phyloP scores from a whole-genome alignment of 2,888 invertebrate species.

The Oithona nana region DNA sequence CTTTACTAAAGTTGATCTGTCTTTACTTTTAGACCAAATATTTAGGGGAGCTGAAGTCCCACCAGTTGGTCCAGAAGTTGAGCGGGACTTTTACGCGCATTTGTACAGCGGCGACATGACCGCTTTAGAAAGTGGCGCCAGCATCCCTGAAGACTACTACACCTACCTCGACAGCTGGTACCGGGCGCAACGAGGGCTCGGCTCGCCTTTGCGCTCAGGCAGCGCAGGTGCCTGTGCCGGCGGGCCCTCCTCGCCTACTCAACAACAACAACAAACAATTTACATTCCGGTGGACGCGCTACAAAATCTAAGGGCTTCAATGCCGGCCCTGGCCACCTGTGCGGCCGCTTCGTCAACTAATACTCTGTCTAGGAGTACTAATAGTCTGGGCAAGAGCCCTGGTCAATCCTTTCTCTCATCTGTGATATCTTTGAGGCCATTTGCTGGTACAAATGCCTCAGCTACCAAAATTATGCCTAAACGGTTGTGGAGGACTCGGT shows the following conservation, averaged over 20 bases:
- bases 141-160: conserved; percentile 16
- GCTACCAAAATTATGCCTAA: conserved; percentile 43
- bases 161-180: conserved; percentile 16
- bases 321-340: conserved; percentile 1
- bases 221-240: conserved; percentile 20
- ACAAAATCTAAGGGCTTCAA: conserved; percentile 12
- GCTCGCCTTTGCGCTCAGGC: conserved; percentile 18
- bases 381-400: neutral
- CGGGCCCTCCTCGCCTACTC: neutral
- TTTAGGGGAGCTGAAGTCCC: neutral
- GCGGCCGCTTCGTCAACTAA: neutral
- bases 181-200: conserved; percentile 1
- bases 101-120: conserved; percentile 14
- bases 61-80: neutral
- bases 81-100: conserved; percentile 12
- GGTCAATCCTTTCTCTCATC: conserved; percentile 10
- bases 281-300: conserved; percentile 11
- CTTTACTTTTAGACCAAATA: neutral
- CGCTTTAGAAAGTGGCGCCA: conserved; percentile 7
- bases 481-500: conserved; percentile 63
- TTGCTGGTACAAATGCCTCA: neutral
- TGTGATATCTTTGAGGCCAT: conserved; percentile 12
- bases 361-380: neutral
- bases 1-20: too few relatives aligned
- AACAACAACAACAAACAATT: neutral